Percentiles rank a stretch among this genome's conserved stretches.
Evolutionary conservation across 2,888 invertebrate genomes (phyloP).

Genomic region (Ceramica pisi): DNA sequence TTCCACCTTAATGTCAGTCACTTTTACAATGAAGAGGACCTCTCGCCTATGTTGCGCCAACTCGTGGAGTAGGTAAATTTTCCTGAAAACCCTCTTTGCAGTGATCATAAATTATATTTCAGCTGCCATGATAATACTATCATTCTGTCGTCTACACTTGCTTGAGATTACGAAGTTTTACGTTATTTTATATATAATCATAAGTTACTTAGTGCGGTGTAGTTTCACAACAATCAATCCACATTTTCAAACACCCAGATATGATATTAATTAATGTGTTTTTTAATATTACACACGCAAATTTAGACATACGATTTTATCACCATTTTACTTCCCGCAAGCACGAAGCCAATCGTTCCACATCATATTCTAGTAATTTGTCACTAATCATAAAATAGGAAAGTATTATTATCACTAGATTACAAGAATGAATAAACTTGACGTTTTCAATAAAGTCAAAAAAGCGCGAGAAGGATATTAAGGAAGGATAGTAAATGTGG

Average conservation of each 20-base stretch:
- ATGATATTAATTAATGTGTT: constrained; percentile 20
- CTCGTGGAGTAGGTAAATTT: too few species aligned
- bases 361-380: constrained; percentile 42
- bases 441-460: constrained; percentile 50
- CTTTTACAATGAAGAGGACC: too few species aligned
- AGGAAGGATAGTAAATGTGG: constrained; percentile 30
- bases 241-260: constrained; percentile 30
- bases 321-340: constrained; percentile 46
- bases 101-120: constrained; percentile 14
- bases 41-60: too few species aligned
- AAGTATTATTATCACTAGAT: constrained; percentile 62
- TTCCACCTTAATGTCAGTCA: too few species aligned
- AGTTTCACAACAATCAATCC: constrained; percentile 21
- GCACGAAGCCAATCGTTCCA: constrained; percentile 39
- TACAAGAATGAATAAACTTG: constrained; percentile 62
- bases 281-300: constrained; percentile 17
- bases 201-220: constrained; percentile 34
- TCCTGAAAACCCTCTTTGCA: too few species aligned
- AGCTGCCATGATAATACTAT: constrained; percentile 47
- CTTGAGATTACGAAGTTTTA: constrained; percentile 39
- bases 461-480: constrained; percentile 36
- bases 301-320: constrained; percentile 50
- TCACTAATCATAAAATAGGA: constrained; percentile 66
- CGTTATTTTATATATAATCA: constrained; percentile 46
- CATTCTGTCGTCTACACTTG: constrained; percentile 16